These are phyloP conservation scores for Amazona vittata DNA, from an alignment of 2,113 vertebrate genomes.

Conservation along the genomic window DNA sequence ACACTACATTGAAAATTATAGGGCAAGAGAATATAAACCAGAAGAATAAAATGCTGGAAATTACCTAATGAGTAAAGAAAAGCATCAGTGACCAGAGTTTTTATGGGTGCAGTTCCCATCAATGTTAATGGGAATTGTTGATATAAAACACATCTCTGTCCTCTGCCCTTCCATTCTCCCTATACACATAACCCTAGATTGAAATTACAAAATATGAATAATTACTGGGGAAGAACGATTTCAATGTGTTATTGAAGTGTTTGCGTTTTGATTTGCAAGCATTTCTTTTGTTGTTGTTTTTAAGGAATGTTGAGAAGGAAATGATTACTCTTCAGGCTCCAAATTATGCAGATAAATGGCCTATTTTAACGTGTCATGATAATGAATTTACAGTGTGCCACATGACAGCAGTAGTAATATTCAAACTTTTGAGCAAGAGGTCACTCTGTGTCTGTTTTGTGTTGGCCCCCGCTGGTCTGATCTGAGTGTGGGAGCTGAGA, in stretches of 20 bases:
- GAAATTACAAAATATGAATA: background rate
- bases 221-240: background rate
- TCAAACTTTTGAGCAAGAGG: background rate
- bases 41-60: constrained; percentile 32
- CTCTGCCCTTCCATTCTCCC: background rate
- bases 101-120: constrained; percentile 33
- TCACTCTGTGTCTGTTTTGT: background rate
- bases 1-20: constrained; percentile 7
- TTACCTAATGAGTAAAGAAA: constrained; percentile 43
- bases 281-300: background rate
- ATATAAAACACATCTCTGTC: background rate
- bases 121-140: constrained; percentile 18
- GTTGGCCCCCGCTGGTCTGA: background rate
- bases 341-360: background rate
- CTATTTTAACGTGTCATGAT: background rate
- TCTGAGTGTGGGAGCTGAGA: background rate
- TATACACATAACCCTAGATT: background rate
- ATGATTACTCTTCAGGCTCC: background rate
- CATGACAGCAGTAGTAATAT: background rate
- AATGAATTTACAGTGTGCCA: background rate
- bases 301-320: background rate
- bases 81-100: constrained; percentile 16
- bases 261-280: background rate
- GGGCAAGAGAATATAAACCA: constrained; percentile 38
- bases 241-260: background rate